Percentiles rank a stretch among this genome's conserved stretches.
These are phyloP conservation scores for Theretra japonica DNA, from an alignment of 2,888 invertebrate species.

Conservation along the genomic window DNA sequence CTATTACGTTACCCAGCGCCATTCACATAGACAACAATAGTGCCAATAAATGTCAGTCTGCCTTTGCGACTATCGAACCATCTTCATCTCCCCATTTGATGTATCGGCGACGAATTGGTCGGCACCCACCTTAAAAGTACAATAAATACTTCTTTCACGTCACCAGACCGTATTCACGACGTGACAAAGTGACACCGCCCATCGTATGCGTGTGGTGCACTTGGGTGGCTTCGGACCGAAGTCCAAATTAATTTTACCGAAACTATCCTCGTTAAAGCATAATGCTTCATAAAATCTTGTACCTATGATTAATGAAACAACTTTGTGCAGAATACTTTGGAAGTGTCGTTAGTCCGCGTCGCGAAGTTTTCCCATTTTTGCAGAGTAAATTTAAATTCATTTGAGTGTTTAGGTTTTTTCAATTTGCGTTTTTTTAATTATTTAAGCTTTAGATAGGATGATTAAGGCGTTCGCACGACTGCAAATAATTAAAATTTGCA, in stretches of 20 bases:
- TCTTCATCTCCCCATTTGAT: constrained; percentile 75
- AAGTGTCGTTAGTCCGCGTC: constrained; percentile 49
- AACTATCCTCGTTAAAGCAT: constrained; percentile 19
- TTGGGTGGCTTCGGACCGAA: constrained; percentile 67
- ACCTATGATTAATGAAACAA: constrained; percentile 50
- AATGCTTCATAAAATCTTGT: constrained; percentile 34
- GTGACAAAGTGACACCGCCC: constrained; percentile 81
- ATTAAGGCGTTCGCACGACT: no score
- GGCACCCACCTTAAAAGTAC: constrained; percentile 64
- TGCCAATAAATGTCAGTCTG: constrained; percentile 78
- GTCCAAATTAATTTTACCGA: constrained; percentile 24
- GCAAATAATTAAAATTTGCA: no score
- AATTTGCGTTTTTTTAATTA: background rate
- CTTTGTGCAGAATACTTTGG: constrained; percentile 41
- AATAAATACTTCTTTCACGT: constrained; percentile 59
- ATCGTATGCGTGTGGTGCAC: constrained; percentile 75
- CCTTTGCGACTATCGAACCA: constrained; percentile 68
- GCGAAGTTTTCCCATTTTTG: constrained; percentile 39
- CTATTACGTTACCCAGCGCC: constrained; percentile 76
- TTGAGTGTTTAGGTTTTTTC: background rate
- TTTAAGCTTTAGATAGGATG: background rate
- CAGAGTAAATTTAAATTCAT: constrained; percentile 15
- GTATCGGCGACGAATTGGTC: constrained; percentile 82
- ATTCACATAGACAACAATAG: constrained; percentile 77
- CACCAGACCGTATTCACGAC: constrained; percentile 66